These are phyloP conservation scores for Beroe forskalii DNA, from an alignment of 37 sponge, comb jelly and placozoan species.

Conservation along the genomic window DNA sequence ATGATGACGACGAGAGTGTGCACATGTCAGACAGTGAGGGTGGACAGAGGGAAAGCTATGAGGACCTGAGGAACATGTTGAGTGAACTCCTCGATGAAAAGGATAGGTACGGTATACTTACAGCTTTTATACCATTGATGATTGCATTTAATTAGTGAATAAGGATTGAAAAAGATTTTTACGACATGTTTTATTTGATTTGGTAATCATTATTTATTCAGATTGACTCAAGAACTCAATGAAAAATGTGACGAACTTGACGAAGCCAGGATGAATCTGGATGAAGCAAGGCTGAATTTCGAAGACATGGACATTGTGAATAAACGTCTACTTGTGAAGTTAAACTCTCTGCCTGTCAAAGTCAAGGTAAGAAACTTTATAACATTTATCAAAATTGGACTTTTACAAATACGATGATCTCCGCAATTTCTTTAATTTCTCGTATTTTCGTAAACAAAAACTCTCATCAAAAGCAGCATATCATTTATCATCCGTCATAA, in stretches of 20 bases:
- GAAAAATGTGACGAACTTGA: slow-evolving; percentile 43
- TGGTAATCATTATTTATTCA: background rate
- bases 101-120: slow-evolving; percentile 44
- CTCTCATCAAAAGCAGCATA: too few relatives aligned
- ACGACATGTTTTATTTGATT: too few relatives aligned
- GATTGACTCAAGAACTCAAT: slow-evolving; percentile 55
- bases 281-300: slow-evolving; percentile 35
- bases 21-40: slow-evolving; percentile 44
- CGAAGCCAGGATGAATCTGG: slow-evolving; percentile 8
- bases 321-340: slow-evolving; percentile 11
- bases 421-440: too few relatives aligned
- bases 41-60: slow-evolving; percentile 56
- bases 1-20: background rate
- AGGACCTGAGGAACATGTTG: slow-evolving; percentile 52
- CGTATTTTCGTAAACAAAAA: too few relatives aligned
- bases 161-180: too few relatives aligned
- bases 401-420: too few relatives aligned
- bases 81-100: slow-evolving; percentile 53
- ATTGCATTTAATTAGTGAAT: too few relatives aligned
- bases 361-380: slow-evolving; percentile 20
- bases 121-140: too few relatives aligned
- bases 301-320: slow-evolving; percentile 52
- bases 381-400: too few relatives aligned
- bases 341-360: slow-evolving; percentile 25
- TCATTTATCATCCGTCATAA: too few relatives aligned